These are phyloP conservation scores for Tretioscincus oriximinensis DNA, from an alignment of 2,113 vertebrate genomes.

Conservation along the genomic window DNA sequence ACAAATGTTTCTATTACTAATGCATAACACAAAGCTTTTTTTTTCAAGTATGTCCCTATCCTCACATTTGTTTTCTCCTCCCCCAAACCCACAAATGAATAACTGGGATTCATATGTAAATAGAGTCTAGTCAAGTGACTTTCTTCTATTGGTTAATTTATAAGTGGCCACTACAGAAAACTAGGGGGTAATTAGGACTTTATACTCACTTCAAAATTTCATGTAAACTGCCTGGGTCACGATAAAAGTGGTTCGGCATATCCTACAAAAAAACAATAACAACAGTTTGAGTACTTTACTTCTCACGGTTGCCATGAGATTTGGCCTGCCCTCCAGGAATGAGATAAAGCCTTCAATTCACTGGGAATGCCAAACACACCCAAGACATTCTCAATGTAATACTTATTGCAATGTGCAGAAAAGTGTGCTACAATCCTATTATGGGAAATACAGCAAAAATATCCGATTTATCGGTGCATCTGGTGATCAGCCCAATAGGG, in stretches of 20 bases:
- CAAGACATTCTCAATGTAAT: too few species aligned
- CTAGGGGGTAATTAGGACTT: not conserved
- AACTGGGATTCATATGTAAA: not conserved
- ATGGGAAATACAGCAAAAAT: too few species aligned
- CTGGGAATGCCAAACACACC: too few species aligned
- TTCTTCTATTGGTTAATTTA: not conserved
- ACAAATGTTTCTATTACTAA: not conserved
- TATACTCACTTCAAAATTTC: slow-evolving; percentile 85
- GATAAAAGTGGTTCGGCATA: slow-evolving; percentile 94
- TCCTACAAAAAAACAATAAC: slow-evolving; percentile 76
- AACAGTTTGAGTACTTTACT: too few species aligned
- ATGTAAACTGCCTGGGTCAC: slow-evolving; percentile 84
- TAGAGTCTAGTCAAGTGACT: not conserved
- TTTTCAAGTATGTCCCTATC: not conserved
- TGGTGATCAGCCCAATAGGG: too few species aligned
- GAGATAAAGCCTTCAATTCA: too few species aligned
- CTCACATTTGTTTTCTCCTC: not conserved
- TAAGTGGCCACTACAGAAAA: not conserved
- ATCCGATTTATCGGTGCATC: too few species aligned
- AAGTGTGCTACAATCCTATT: too few species aligned
- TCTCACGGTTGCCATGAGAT: too few species aligned
- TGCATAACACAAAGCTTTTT: not conserved
- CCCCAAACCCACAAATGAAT: not conserved
- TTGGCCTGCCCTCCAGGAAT: too few species aligned
- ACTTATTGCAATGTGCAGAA: too few species aligned